A percentile compares a stretch with the other conserved stretches of the same genome.
Evolutionary conservation across 2,113 vertebrate genomes (phyloP).

Genomic region (Riparia riparia): DNA sequence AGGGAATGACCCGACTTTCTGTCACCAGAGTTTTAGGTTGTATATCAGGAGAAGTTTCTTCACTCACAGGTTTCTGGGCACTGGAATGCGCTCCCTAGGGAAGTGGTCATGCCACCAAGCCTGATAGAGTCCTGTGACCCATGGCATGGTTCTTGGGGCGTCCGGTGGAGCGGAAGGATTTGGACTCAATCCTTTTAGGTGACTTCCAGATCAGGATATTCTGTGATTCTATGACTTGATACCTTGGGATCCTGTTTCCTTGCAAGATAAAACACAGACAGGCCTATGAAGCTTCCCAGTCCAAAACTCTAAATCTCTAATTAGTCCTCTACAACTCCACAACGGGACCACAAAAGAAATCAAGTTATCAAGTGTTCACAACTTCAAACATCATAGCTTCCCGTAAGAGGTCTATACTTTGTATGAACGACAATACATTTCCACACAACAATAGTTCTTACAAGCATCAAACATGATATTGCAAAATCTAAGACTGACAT

Average conservation of each 20-base stretch:
- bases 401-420: neutral
- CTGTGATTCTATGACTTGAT: neutral
- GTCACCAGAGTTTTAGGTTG: accelerated
- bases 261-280: neutral
- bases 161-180: neutral
- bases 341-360: neutral
- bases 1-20: neutral
- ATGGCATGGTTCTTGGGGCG: neutral
- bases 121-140: neutral
- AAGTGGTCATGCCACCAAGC: neutral
- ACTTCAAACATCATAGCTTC: neutral
- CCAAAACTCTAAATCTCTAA: neutral
- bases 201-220: neutral
- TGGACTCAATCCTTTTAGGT: neutral
- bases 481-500: neutral
- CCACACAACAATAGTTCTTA: neutral
- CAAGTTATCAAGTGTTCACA: neutral
- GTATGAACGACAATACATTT: neutral
- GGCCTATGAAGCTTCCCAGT: neutral
- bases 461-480: neutral
- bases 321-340: neutral
- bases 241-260: neutral
- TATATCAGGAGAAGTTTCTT: neutral
- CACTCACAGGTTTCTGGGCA: neutral
- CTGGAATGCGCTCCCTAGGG: neutral